Percentiles rank a stretch among this genome's conserved stretches.
Conservation (phyloP, 2,888 invertebrate species). For the Perizoma flavofasciatum region DNA sequence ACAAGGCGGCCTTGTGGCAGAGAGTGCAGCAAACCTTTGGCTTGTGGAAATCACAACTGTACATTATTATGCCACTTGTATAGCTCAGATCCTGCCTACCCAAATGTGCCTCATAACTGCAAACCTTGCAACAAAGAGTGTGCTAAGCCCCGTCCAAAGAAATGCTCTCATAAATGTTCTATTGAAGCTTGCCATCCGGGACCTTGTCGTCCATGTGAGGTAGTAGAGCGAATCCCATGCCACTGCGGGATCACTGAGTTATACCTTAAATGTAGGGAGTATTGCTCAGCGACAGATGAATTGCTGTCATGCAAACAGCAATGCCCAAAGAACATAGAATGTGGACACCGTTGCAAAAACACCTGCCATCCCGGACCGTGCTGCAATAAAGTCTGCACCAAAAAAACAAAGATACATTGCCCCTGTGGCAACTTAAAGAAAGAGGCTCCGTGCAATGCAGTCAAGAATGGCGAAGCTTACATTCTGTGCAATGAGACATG, state of each 20-base stretch:
- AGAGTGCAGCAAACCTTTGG: conserved; percentile 87
- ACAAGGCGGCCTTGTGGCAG: conserved; percentile 90
- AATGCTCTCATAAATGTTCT: conserved; percentile 90
- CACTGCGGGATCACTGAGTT: conserved; percentile 92
- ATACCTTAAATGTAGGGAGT: conserved; percentile 89
- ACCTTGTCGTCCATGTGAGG: conserved; percentile 89
- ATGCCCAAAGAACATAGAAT: conserved; percentile 93
- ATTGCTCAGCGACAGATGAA: conserved; percentile 80
- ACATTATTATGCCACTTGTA: conserved; percentile 87
- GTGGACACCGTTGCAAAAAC: conserved; percentile 92
- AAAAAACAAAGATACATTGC: conserved; percentile 91
- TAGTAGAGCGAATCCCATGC: conserved; percentile 88
- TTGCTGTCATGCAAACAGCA: conserved; percentile 90
- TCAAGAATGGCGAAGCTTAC: conserved; percentile 68
- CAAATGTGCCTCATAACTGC: conserved; percentile 76
- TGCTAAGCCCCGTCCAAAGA: conserved; percentile 85
- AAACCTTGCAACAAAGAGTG: conserved; percentile 83
- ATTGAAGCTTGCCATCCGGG: conserved; percentile 88
- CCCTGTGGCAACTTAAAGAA: conserved; percentile 90
- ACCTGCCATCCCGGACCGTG: conserved; percentile 90
- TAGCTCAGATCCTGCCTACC: conserved; percentile 53
- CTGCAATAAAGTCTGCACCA: conserved; percentile 87
- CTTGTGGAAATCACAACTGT: conserved; percentile 92
- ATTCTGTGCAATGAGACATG: conserved; percentile 88
- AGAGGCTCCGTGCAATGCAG: conserved; percentile 87